phyloP scores from a whole-genome alignment of 2,888 invertebrate species.

The Lasioglossum figueresi region DNA sequence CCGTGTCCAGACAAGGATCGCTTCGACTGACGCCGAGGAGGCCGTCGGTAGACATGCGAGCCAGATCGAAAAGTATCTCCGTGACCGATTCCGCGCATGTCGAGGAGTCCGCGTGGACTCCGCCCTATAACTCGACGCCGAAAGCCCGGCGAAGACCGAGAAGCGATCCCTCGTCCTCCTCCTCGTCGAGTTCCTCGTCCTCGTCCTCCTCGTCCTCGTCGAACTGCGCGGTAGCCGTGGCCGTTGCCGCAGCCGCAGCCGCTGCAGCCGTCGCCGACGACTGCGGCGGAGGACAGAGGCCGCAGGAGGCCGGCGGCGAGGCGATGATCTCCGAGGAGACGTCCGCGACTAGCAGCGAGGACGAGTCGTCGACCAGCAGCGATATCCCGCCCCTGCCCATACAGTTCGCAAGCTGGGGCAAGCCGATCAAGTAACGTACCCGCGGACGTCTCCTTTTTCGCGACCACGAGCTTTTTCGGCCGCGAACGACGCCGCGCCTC shows the following conservation, averaged over 20 bases:
- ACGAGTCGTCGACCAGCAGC: constrained; percentile 81
- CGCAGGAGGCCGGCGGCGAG: constrained; percentile 89
- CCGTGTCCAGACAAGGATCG: constrained; percentile 78
- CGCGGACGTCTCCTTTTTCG: constrained; percentile 28
- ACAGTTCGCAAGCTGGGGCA: constrained; percentile 67
- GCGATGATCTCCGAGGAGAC: constrained; percentile 87
- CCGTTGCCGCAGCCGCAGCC: constrained; percentile 82
- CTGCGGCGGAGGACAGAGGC: constrained; percentile 83
- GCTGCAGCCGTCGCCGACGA: constrained; percentile 78
- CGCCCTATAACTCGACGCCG: constrained; percentile 79
- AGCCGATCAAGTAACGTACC: constrained; percentile 69
- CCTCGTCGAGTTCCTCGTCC: constrained; percentile 67
- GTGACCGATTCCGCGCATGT: constrained; percentile 71
- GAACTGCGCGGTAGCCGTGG: constrained; percentile 74
- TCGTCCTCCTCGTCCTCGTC: constrained; percentile 60
- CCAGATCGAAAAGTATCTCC: constrained; percentile 81
- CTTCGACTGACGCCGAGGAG: constrained; percentile 75
- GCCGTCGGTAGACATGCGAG: constrained; percentile 72
- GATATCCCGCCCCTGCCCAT: constrained; percentile 79
- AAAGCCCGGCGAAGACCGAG: constrained; percentile 75
- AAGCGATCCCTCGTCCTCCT: constrained; percentile 74
- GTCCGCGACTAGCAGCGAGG: constrained; percentile 82
- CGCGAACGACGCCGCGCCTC: constrained; percentile 30
- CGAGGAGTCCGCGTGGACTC: constrained; percentile 73
- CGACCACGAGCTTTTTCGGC: constrained; percentile 7